Evolutionary conservation across 1,140 invertebrate genomes (phyloP).

Genomic region (Metopolophium dirhodum): DNA sequence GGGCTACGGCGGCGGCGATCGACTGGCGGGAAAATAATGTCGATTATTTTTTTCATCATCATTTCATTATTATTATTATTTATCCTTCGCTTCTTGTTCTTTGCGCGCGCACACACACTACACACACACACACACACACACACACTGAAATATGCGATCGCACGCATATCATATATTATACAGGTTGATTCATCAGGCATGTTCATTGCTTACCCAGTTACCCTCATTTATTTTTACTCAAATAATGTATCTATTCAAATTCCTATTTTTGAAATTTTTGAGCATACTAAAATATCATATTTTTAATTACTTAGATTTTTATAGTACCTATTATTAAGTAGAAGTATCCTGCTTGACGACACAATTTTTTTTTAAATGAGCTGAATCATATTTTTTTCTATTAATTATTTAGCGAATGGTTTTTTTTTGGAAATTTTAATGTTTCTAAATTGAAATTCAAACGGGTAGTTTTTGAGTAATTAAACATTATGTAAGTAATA

Average conservation of each 20-base stretch:
- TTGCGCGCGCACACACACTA: neutral
- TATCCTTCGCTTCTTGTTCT: neutral
- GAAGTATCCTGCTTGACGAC: neutral
- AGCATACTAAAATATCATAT: neutral
- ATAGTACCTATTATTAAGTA: neutral
- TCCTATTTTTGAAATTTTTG: neutral
- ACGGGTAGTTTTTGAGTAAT: too few species aligned
- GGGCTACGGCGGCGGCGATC: neutral
- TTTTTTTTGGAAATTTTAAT: neutral
- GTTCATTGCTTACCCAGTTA: too few species aligned
- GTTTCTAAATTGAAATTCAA: too few species aligned
- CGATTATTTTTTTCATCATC: neutral
- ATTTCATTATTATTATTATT: neutral
- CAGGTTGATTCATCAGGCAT: neutral
- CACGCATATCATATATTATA: slow-evolving; percentile 10
- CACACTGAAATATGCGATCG: neutral
- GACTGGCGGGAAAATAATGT: slow-evolving; percentile 25
- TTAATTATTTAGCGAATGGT: neutral
- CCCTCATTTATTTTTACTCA: neutral
- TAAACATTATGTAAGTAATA: too few species aligned
- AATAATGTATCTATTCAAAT: neutral
- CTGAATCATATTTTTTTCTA: neutral
- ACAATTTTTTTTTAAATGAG: neutral
- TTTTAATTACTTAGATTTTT: neutral
- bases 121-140: neutral